Evolutionary conservation across 2,113 vertebrate genomes (phyloP), one percentile per base, ranked within the genome.

Genomic region (Ranitomeya imitator): DNA sequence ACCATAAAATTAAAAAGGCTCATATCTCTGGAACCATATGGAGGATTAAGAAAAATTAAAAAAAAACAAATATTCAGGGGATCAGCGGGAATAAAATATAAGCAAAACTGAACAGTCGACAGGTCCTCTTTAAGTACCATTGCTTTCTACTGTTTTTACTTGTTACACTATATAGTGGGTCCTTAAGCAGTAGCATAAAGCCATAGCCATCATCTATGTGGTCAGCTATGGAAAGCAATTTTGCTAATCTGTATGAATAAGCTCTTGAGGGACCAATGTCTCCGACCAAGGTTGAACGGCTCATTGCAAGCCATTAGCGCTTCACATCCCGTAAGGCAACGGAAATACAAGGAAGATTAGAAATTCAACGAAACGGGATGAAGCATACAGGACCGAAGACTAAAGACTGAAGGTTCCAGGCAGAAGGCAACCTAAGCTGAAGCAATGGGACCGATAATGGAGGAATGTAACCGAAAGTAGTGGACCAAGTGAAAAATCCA

Each of bases 401-500:
- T 26, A 81, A 60, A 81, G 77, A 81, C 79, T 31, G 16, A 81
- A 81, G 79, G 61, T 37, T 81, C 61, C 15, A 10, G 15, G 31
- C 11, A 80, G 4, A 57, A 26, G 31, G 12, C 21, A 18, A 4
- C 10, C 19, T 55, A 79, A 19, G n/a, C 16, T 10, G 79, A 37
- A 31, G 79, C 15, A 26, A 23, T 15, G 21, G 19, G 26, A 23
- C 77, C 15, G 77, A 79, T 55, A 79, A 52, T n/a, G 12, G 0
- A 23, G 21, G 51, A 13, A 54, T 23, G 55, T 13, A 5, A 79
- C 21, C 12, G 76, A 55, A 79, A 19, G 5, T 79, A 13, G 11
- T 31, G 54, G 55, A 60, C 78, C 78, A 59, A 31, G 78, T 16
- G 6, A 26, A n/a, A 54, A 31, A 59, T 26, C 37, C 37, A 1